These are phyloP conservation scores for Drosophila equinoxialis DNA, from an alignment of 1,140 invertebrate genomes.

Conservation along the genomic window DNA sequence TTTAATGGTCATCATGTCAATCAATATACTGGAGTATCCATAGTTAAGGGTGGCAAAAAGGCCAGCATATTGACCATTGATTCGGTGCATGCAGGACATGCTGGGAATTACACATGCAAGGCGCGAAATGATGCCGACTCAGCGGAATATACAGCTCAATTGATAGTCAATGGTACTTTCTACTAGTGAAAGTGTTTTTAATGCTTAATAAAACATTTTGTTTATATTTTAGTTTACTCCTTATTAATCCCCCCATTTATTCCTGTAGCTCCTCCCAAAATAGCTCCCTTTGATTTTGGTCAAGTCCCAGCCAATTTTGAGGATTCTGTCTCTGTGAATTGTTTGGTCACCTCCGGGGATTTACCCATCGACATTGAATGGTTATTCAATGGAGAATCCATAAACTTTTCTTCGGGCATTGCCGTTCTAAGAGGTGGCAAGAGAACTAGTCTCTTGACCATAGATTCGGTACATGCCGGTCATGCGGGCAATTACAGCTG, in stretches of 20 bases:
- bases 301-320: slow-evolving; percentile 87
- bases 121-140: slow-evolving; percentile 90
- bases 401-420: slow-evolving; percentile 69
- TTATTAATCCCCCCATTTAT: background rate
- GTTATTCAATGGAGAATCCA: slow-evolving; percentile 87
- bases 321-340: slow-evolving; percentile 88
- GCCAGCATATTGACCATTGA: slow-evolving; percentile 90
- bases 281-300: slow-evolving; percentile 87
- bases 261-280: slow-evolving; percentile 85
- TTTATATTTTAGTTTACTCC: slow-evolving; percentile 24
- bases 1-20: slow-evolving; percentile 86
- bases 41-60: slow-evolving; percentile 82
- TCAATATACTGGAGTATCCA: slow-evolving; percentile 70
- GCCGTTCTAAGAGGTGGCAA: slow-evolving; percentile 74
- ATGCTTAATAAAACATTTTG: background rate
- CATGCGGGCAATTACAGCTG: slow-evolving; percentile 89
- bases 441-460: slow-evolving; percentile 88
- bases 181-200: slow-evolving; percentile 5
- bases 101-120: slow-evolving; percentile 88
- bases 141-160: slow-evolving; percentile 86
- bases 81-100: slow-evolving; percentile 87
- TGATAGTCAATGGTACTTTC: slow-evolving; percentile 89
- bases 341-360: slow-evolving; percentile 92
- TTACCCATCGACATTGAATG: slow-evolving; percentile 91
- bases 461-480: slow-evolving; percentile 87